phyloP scores from a whole-genome alignment of 2,888 invertebrate genomes.

The Andrena haemorrhoa region DNA sequence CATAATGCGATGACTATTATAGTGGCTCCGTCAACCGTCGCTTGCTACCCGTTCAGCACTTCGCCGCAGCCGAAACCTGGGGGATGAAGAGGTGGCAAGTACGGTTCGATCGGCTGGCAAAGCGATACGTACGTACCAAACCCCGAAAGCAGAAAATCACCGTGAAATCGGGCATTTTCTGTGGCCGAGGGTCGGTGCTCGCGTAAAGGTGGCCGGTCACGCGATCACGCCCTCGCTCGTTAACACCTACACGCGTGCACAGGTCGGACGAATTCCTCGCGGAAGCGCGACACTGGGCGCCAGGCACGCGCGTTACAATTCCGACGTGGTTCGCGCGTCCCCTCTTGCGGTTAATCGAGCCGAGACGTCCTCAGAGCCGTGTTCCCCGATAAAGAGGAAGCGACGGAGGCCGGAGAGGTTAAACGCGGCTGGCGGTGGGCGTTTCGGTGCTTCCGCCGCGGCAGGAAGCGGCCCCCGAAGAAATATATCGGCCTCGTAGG shows the following conservation, averaged over 20 bases:
- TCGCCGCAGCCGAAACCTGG: neutral
- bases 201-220: slow-evolving; percentile 65
- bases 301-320: slow-evolving; percentile 51
- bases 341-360: slow-evolving; percentile 60
- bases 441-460: slow-evolving; percentile 51
- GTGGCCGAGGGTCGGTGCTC: neutral
- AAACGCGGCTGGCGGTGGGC: slow-evolving; percentile 44
- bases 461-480: slow-evolving; percentile 46
- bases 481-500: slow-evolving; percentile 27
- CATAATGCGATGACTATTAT: no score
- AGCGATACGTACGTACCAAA: neutral
- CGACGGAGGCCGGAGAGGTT: slow-evolving; percentile 35
- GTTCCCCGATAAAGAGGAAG: slow-evolving; percentile 56
- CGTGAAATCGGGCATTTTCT: slow-evolving; percentile 11
- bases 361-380: slow-evolving; percentile 50
- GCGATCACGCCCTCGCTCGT: slow-evolving; percentile 68
- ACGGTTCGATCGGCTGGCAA: neutral
- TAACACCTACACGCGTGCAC: slow-evolving; percentile 59
- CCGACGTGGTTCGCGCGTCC: slow-evolving; percentile 55
- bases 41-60: neutral
- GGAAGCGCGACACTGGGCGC: slow-evolving; percentile 41
- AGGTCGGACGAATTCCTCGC: slow-evolving; percentile 46
- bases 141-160: slow-evolving; percentile 6
- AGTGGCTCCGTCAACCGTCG: neutral
- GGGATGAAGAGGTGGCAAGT: neutral